Evolutionary conservation across 2,888 invertebrate species (phyloP), one percentile per base, ranked within the genome.

Genomic region (Seira musarum): DNA sequence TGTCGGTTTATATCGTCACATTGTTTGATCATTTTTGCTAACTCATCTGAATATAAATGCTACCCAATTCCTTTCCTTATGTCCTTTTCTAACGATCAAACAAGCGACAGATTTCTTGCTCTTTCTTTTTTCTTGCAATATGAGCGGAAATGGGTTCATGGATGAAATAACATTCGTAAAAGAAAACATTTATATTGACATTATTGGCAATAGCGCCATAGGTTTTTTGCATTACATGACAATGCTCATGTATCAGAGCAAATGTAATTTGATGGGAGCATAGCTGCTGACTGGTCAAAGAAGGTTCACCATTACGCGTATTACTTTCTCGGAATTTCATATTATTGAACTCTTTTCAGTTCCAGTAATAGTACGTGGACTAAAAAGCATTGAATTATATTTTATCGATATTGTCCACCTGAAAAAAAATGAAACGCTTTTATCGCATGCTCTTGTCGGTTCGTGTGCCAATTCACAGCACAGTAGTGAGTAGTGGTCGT

Each of bases 381-480:
- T 30, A 30, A 30, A n/a, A n/a, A 30, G 30, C 3, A 30, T 30
- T 30, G 30, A 30, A 30, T 53, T 53, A n/a, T 40, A 6, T 53
- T 53, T 53, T 53, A 53, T 53, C 53, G 53, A 53, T 53, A 53
- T 53, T 53, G 17, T n/a, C 53, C 53, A 53, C 53, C 53, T 53
- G 53, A 53, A 53, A 53, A 53, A 30, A 30, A 53, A 13, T 40
- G 40, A 13, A 40, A 40, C 6, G 6, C 15, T 53, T 53, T 53
- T 53, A 53, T 53, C 13, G 53, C 53, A 15, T 53, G 53, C 53
- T 53, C 53, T 53, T 53, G 15, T 53, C 13, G 6, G n/a, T n/a
- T n/a, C n/a, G n/a, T n/a, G n/a, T 8, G 30, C 30, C 30, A 30
- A 30, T 8, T 30, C 8, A 30, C 30, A 30, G 8, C 30, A 30